phyloP scores from a whole-genome alignment of 2,113 vertebrate species.

The Cottus gobio region DNA sequence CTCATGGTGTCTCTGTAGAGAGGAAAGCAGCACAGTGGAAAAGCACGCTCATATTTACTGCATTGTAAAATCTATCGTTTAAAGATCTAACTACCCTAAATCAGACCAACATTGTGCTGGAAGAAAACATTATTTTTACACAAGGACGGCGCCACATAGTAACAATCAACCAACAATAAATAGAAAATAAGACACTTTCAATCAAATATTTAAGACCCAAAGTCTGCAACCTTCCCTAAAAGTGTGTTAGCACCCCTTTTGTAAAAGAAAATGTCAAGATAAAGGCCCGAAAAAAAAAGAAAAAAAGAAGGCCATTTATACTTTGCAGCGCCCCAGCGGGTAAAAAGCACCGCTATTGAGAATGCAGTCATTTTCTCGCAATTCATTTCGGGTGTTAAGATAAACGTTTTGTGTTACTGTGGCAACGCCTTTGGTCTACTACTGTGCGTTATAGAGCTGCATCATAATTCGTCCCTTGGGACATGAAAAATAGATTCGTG shows the following conservation, averaged over 20 bases:
- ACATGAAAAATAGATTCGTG: not conserved
- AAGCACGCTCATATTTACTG: not conserved
- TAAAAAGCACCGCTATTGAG: not conserved
- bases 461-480: not conserved
- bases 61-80: not conserved
- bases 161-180: not conserved
- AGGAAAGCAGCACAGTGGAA: not conserved
- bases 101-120: not conserved
- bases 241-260: not conserved
- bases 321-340: not conserved
- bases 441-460: not conserved
- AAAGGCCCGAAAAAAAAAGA: not conserved
- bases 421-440: no score
- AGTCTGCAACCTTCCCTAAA: not conserved
- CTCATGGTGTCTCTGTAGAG: not conserved
- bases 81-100: not conserved
- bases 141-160: not conserved
- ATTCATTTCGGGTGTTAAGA: not conserved
- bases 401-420: not conserved
- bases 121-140: not conserved
- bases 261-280: not conserved
- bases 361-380: not conserved
- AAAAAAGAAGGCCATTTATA: not conserved
- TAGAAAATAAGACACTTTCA: no score
- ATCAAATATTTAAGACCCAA: not conserved